phyloP scores from a whole-genome alignment of 2,888 invertebrate species.

The Lasioglossum marginatum region DNA sequence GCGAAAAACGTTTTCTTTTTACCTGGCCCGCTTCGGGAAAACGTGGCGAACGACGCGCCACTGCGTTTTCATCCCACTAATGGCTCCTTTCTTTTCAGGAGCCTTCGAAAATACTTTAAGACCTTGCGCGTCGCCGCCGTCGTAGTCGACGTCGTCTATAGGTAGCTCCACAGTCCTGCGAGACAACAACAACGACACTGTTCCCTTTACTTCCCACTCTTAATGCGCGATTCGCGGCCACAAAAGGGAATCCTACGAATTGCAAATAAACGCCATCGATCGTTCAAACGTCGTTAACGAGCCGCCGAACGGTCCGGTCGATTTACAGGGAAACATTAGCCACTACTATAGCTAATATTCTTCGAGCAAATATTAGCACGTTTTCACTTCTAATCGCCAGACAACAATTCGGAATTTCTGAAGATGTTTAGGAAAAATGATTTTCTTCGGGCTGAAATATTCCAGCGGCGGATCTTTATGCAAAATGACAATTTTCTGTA shows the following conservation, averaged over 20 bases:
- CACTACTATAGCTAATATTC: too few relatives aligned
- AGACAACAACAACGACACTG: conserved; percentile 18
- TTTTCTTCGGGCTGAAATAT: not conserved
- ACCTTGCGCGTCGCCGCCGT: conserved; percentile 17
- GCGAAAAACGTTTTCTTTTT: conserved; percentile 66
- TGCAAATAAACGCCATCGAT: conserved; percentile 37
- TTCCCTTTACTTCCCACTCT: conserved; percentile 27
- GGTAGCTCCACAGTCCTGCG: conserved; percentile 9
- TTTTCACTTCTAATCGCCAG: not conserved
- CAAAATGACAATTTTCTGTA: not conserved
- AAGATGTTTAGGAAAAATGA: not conserved
- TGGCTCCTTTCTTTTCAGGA: conserved; percentile 56
- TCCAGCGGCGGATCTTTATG: not conserved
- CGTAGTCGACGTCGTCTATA: not conserved
- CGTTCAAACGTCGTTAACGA: not conserved
- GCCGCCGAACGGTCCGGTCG: not conserved
- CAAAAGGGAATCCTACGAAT: conserved; percentile 26
- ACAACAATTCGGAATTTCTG: not conserved
- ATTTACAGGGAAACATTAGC: not conserved
- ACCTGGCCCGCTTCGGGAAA: conserved; percentile 60
- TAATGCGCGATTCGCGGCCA: conserved; percentile 5
- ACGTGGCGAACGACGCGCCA: conserved; percentile 57
- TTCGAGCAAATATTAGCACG: too few relatives aligned
- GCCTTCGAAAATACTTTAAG: conserved; percentile 46
- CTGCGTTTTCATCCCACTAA: conserved; percentile 61